Evolutionary conservation across 2,888 invertebrate genomes (phyloP).

Genomic region (Ecliptopera silaceata): DNA sequence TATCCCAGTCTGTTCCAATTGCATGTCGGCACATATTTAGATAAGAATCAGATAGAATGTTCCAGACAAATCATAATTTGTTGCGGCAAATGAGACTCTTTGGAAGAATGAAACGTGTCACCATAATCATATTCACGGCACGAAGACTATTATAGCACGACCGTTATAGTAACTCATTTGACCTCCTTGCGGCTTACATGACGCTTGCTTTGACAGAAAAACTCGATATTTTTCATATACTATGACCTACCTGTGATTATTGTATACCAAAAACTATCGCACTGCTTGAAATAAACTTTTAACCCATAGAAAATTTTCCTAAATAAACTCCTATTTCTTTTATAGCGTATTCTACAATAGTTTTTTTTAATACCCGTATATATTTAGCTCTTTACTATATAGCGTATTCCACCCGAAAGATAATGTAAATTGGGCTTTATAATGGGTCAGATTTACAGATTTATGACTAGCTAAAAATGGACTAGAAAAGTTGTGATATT

Average conservation of each 20-base stretch:
- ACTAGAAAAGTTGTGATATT: background rate
- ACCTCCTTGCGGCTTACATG: conserved; percentile 65
- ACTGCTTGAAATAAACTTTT: too few relatives aligned
- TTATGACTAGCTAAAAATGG: background rate
- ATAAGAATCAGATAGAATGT: background rate
- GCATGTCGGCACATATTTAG: background rate
- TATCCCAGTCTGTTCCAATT: background rate
- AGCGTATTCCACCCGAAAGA: background rate
- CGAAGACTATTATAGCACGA: conserved; percentile 59
- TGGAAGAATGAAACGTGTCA: conserved; percentile 37
- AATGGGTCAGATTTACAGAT: background rate
- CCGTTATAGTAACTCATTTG: conserved; percentile 72
- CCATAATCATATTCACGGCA: conserved; percentile 58
- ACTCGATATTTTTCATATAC: background rate
- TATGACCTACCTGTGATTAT: too few relatives aligned
- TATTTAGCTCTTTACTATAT: too few relatives aligned
- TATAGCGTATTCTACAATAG: too few relatives aligned
- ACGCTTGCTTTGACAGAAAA: conserved; percentile 22
- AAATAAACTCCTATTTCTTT: too few relatives aligned
- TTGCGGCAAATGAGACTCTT: conserved; percentile 7
- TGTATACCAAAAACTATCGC: too few relatives aligned
- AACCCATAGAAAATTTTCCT: too few relatives aligned
- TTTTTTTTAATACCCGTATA: too few relatives aligned
- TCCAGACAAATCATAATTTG: conserved; percentile 4
- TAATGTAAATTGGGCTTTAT: background rate